Evolutionary conservation across 2,888 invertebrate genomes (phyloP).

Genomic region (Plusia festucae): DNA sequence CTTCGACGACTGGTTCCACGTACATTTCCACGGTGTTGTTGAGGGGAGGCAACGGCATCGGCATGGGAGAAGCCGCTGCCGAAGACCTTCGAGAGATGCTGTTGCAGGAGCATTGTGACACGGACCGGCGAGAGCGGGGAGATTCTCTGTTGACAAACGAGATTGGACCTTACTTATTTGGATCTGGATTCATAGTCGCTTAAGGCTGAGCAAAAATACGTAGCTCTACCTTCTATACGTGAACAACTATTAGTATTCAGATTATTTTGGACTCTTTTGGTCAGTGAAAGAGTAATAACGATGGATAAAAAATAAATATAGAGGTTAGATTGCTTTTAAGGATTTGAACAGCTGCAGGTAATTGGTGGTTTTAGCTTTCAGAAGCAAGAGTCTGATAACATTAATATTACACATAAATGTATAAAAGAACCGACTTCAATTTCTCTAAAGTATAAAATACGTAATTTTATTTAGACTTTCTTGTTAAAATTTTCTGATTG

Average conservation of each 20-base stretch:
- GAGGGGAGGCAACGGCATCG: constrained; percentile 79
- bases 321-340: no score
- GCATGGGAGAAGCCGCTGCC: constrained; percentile 80
- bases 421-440: no score
- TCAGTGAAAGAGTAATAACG: no score
- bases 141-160: constrained; percentile 79
- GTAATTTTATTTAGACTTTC: no score
- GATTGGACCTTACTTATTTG: neutral
- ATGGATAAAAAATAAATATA: no score
- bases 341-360: no score
- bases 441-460: no score
- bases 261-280: no score
- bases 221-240: neutral
- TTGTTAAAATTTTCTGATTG: no score
- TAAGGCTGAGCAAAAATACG: neutral
- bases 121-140: constrained; percentile 87
- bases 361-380: no score
- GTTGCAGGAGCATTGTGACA: constrained; percentile 87
- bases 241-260: neutral
- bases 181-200: neutral
- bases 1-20: constrained; percentile 87
- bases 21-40: constrained; percentile 88
- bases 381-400: no score
- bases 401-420: no score
- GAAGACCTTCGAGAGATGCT: constrained; percentile 83